Conservation (phyloP, 2,888 invertebrate genomes). For the Luffia ferchaultella region DNA sequence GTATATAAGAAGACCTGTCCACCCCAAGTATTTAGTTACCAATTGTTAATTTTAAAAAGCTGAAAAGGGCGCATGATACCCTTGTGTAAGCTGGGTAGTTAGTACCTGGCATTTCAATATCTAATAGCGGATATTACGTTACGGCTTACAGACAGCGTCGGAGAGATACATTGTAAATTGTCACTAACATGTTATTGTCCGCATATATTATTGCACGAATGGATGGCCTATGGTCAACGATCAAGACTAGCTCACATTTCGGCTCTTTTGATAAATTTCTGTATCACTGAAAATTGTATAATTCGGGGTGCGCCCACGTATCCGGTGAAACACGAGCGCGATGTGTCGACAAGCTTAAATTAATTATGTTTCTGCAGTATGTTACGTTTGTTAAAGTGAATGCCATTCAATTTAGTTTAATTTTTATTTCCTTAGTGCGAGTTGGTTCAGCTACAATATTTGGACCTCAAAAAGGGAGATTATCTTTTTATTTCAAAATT, state of each 20-base stretch:
- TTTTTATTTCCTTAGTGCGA: no score
- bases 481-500: no score
- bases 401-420: background rate
- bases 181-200: background rate
- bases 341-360: background rate
- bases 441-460: no score
- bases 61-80: no score
- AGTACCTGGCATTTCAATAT: background rate
- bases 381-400: background rate
- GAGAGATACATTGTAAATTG: background rate
- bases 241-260: background rate
- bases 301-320: no score
- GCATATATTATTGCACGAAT: background rate
- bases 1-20: no score
- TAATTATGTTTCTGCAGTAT: background rate
- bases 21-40: no score
- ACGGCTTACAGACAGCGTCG: background rate
- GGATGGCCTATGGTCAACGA: background rate
- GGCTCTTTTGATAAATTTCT: background rate
- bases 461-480: no score
- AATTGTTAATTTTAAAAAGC: no score
- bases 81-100: no score
- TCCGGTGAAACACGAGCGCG: background rate
- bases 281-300: background rate
- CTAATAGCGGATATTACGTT: background rate